A percentile compares a stretch with the other conserved stretches of the same genome.
Conservation (phyloP, 1,140 invertebrate genomes). For the Eubasilissa regina region DNA sequence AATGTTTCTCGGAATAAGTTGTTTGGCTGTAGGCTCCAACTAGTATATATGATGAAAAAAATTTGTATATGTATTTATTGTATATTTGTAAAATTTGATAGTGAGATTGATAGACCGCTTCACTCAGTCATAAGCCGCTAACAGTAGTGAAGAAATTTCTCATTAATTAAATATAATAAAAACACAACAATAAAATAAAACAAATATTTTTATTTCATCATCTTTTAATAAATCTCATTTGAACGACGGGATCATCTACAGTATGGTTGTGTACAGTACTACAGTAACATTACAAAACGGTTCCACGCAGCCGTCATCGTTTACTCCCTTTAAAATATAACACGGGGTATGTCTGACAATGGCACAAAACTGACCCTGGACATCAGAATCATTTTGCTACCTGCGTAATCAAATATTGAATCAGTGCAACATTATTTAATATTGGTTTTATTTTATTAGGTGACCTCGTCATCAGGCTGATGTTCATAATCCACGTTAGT, state of each 20-base stretch:
- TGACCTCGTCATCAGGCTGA: neutral
- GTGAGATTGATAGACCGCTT: too few relatives aligned
- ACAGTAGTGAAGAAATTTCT: too few relatives aligned
- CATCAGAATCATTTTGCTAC: neutral
- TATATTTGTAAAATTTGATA: too few relatives aligned
- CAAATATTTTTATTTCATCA: constrained; percentile 1
- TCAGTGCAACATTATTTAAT: neutral
- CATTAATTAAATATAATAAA: too few relatives aligned
- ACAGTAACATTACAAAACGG: constrained; percentile 21
- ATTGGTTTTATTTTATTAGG: neutral
- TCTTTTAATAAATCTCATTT: constrained; percentile 38
- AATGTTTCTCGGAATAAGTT: too few relatives aligned
- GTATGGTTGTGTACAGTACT: constrained; percentile 27
- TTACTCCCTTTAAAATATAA: neutral
- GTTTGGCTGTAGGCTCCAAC: too few relatives aligned
- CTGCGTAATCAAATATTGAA: neutral
- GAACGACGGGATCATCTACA: constrained; percentile 14
- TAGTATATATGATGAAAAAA: too few relatives aligned
- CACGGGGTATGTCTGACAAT: neutral
- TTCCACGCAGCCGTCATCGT: constrained; percentile 1
- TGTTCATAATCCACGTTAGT: neutral
- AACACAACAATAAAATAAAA: too few relatives aligned
- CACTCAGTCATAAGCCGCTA: too few relatives aligned
- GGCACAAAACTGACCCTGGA: neutral
- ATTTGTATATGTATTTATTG: too few relatives aligned